Conservation (phyloP, 1,140 invertebrate genomes). For the Euura lappo region DNA sequence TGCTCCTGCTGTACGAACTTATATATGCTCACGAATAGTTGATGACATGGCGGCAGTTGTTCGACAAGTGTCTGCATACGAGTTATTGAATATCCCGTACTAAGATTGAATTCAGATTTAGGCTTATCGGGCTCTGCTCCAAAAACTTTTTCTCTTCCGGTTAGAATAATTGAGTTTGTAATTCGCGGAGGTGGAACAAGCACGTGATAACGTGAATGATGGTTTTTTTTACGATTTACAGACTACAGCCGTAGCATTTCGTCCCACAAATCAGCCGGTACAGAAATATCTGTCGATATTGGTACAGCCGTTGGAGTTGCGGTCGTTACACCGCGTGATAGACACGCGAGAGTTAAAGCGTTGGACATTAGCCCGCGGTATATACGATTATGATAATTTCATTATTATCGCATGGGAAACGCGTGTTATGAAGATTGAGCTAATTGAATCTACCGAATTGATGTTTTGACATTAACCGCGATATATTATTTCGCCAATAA, state of each 20-base stretch:
- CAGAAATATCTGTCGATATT: too few relatives aligned
- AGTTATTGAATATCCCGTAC: constrained; percentile 40
- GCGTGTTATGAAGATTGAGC: constrained; percentile 1
- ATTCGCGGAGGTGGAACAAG: too few relatives aligned
- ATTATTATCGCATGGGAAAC: background rate
- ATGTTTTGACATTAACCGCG: background rate
- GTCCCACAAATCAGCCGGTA: too few relatives aligned
- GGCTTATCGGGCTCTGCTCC: constrained; percentile 8
- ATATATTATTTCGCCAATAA: background rate
- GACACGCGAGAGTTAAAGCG: background rate
- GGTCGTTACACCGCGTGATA: too few relatives aligned
- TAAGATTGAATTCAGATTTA: constrained; percentile 42
- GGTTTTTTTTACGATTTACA: too few relatives aligned
- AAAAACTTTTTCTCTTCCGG: too few relatives aligned
- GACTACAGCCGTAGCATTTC: too few relatives aligned
- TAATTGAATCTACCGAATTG: background rate
- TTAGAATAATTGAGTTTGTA: too few relatives aligned
- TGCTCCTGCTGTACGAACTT: constrained; percentile 19
- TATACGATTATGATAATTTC: constrained; percentile 1
- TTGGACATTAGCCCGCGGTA: background rate
- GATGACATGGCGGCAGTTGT: constrained; percentile 39
- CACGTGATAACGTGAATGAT: too few relatives aligned
- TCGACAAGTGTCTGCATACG: constrained; percentile 41
- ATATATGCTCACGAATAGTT: constrained; percentile 27
- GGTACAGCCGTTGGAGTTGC: too few relatives aligned